Percentiles rank a stretch among this genome's conserved stretches.
Conservation (phyloP, 2,888 invertebrate species). For the Tetanocera ferruginea region DNA sequence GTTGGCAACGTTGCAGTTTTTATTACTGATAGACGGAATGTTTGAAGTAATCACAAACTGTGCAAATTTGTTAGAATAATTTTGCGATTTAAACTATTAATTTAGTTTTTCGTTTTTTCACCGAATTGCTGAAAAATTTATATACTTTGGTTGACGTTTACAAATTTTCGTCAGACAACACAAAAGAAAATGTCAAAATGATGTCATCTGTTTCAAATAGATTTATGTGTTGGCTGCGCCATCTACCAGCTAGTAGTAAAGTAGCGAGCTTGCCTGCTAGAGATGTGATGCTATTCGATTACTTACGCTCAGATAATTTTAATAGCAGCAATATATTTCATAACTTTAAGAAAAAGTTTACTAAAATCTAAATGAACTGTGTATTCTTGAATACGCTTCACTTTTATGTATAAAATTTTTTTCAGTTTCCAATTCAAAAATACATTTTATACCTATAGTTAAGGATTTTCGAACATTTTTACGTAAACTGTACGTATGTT, state of each 20-base stretch:
- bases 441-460: no score
- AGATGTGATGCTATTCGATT: neutral
- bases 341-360: neutral
- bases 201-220: slow-evolving; percentile 40
- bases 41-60: slow-evolving; percentile 9
- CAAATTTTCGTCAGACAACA: slow-evolving; percentile 25
- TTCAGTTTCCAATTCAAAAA: no score
- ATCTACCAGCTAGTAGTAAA: neutral
- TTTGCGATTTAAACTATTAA: slow-evolving; percentile 5
- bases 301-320: neutral
- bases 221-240: neutral
- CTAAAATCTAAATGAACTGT: no score
- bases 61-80: neutral
- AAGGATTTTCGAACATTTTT: no score
- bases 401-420: no score
- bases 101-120: neutral
- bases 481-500: no score
- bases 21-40: slow-evolving; percentile 12
- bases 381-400: no score
- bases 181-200: slow-evolving; percentile 33
- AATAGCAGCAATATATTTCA: neutral
- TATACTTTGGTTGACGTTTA: slow-evolving; percentile 42
- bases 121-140: neutral
- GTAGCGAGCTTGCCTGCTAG: no score
- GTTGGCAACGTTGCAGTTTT: slow-evolving; percentile 53